Evolutionary conservation across 2,888 invertebrate genomes (phyloP), one percentile per base, ranked within the genome.

Genomic region (Chesias legatella): DNA sequence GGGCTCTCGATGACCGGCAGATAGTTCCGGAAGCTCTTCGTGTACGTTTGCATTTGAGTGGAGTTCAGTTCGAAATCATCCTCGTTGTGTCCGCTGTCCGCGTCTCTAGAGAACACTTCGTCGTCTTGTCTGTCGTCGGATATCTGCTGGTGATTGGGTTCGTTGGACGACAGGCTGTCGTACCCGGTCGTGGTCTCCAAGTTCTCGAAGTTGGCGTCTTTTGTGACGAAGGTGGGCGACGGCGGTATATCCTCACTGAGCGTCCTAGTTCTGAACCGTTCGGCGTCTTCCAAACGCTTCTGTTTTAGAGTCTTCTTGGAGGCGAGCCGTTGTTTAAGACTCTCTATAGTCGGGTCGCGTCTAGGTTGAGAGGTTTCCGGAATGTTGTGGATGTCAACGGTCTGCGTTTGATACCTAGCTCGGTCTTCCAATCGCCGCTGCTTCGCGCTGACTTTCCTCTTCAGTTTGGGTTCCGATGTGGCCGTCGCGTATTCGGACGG

Each of bases 251-350:
- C 83, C 60, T 89, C 79, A 78, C 91, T 90, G 10, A 94, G 75
- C 0, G 94, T 93, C 58, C 92, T 91, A 1, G 95, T 95, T 58
- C 92, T 90, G 69, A 93, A 95, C 33, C 95, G 88, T 31, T 94
- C 94, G 4, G 91, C 91, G 63, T 93, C 92, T 48, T 92, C 92
- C 7, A 88, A 71, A 8, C 92, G 85, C 61, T 89, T 90, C 61
- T 90, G 92, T 65, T 90, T 90, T 49, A 81, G 77, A 0, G 88
- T 86, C 57, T 83, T 88, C 55, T 86, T 89, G 1, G 83, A 80
- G 6, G 80, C 82, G 1, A 85, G 61, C 0, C 80, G 71, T 41
- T 67, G 79, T 48, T 80, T 83, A 6, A 88, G 53, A 32, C 65
- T 83, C 43, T 84, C 88, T 24, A 85, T 73, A 44, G 82, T 67